Conservation (phyloP, 2,797 vertebrate species). For the Centroberyx gerrardi region DNA sequence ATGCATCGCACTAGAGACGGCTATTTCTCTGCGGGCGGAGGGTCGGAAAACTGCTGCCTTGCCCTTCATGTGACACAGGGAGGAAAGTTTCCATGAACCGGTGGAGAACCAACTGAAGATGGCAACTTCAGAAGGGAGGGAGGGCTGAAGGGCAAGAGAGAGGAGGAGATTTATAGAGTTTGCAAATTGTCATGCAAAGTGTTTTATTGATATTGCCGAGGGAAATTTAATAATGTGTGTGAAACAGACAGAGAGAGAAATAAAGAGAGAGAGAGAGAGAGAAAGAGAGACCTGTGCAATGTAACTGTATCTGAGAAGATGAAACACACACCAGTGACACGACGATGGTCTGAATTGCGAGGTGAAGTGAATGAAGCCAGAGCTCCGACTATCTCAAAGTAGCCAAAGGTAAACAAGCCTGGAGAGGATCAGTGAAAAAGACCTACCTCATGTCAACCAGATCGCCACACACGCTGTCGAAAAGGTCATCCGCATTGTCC, state of each 20-base stretch:
- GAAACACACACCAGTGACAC: slow-evolving; percentile 24
- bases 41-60: slow-evolving; percentile 64
- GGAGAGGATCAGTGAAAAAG: slow-evolving; percentile 22
- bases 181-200: background rate
- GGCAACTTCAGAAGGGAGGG: slow-evolving; percentile 30
- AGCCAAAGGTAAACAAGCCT: slow-evolving; percentile 36
- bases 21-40: slow-evolving; percentile 56
- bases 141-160: slow-evolving; percentile 28
- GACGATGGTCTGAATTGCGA: background rate
- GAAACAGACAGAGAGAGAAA: background rate
- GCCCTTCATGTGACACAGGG: slow-evolving; percentile 67
- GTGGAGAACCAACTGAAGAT: slow-evolving; percentile 45
- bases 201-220: background rate
- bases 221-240: background rate
- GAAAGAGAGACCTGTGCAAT: background rate
- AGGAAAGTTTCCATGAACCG: slow-evolving; percentile 71
- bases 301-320: slow-evolving; percentile 24
- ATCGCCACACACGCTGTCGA: background rate
- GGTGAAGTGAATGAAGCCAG: slow-evolving; percentile 11
- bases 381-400: background rate
- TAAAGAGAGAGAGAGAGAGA: background rate
- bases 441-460: slow-evolving; percentile 2
- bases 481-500: slow-evolving; percentile 26
- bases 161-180: background rate
- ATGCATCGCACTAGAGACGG: slow-evolving; percentile 41